Conservation (phyloP, 2,797 vertebrate species). For the Tokudaia tokunoshimensis region DNA sequence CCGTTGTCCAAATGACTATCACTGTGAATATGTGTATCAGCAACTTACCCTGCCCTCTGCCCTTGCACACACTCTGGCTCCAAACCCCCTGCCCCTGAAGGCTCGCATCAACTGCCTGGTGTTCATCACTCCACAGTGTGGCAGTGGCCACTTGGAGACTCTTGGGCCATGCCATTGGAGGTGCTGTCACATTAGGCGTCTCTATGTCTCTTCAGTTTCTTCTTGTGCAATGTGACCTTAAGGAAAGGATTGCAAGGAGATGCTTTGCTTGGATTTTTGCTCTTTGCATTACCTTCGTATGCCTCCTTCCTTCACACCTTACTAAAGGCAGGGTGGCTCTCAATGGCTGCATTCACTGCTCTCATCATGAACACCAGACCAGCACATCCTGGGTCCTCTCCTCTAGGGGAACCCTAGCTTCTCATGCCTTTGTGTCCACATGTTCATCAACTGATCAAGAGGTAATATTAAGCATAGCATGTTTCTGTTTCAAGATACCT, state of each 20-base stretch:
- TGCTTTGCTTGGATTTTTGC: background rate
- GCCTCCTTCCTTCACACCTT: background rate
- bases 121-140: fast-evolving
- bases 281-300: background rate
- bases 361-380: background rate
- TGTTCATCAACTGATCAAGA: too few relatives aligned
- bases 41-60: background rate
- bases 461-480: background rate
- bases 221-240: background rate
- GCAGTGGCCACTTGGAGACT: background rate
- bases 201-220: background rate
- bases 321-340: background rate
- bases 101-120: fast-evolving
- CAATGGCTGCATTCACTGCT: too few relatives aligned
- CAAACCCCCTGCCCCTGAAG: background rate
- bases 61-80: too few relatives aligned
- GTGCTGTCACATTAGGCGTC: fast-evolving
- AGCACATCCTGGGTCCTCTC: too few relatives aligned
- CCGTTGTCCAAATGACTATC: background rate
- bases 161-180: fast-evolving
- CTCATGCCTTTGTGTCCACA: background rate
- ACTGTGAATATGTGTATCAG: background rate
- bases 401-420: background rate
- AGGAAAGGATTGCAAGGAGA: background rate
- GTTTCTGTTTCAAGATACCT: background rate